Conservation (phyloP, 2,888 invertebrate species). For the Hypomecis atomaria region DNA sequence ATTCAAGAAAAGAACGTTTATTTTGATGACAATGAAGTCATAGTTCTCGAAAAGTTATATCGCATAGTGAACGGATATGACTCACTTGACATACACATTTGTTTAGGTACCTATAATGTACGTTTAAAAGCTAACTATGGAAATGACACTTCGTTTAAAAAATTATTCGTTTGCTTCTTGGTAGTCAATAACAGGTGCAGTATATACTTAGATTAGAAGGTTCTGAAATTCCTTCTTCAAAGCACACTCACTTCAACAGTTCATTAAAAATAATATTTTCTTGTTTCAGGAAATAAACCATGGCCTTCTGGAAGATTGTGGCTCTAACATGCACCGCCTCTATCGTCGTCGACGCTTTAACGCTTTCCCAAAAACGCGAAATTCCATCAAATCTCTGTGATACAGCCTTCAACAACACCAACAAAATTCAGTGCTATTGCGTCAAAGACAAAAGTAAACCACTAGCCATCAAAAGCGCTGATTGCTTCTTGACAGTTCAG, state of each 20-base stretch:
- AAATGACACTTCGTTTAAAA: too few species aligned
- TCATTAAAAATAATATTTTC: slow-evolving; percentile 31
- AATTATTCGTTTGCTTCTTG: too few species aligned
- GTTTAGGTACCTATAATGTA: not conserved
- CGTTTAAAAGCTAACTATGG: too few species aligned
- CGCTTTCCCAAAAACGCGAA: slow-evolving; percentile 61
- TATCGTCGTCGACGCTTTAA: slow-evolving; percentile 61
- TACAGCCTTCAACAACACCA: slow-evolving; percentile 60
- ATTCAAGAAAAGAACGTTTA: too few species aligned
- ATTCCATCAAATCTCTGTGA: slow-evolving; percentile 61
- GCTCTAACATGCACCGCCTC: slow-evolving; percentile 55
- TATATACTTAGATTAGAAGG: too few species aligned
- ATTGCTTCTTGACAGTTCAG: slow-evolving; percentile 88
- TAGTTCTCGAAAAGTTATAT: slow-evolving; percentile 26
- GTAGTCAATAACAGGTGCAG: too few species aligned
- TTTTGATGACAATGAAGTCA: slow-evolving; percentile 36
- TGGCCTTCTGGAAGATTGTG: slow-evolving; percentile 64
- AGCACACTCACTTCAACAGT: too few species aligned
- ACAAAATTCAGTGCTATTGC: slow-evolving; percentile 72
- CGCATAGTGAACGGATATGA: slow-evolving; percentile 34
- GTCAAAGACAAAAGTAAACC: slow-evolving; percentile 48
- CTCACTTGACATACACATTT: slow-evolving; percentile 19
- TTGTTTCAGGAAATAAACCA: slow-evolving; percentile 57
- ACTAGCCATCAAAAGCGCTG: slow-evolving; percentile 84
- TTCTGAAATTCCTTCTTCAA: too few species aligned